phyloP scores from a whole-genome alignment of 2,113 vertebrate genomes.

The Natator depressus region DNA sequence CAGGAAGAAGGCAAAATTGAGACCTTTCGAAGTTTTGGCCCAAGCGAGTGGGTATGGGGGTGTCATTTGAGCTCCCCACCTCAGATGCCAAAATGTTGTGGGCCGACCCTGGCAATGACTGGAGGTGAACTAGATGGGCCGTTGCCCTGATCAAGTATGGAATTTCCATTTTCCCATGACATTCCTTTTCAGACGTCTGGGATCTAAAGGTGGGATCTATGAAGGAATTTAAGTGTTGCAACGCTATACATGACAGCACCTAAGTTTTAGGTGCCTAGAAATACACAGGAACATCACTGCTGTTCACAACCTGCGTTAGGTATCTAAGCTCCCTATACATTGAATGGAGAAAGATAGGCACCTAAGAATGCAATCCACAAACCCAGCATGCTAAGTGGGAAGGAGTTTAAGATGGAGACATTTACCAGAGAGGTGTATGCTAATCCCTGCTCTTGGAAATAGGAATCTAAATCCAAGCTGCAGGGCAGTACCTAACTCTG shows the following conservation, averaged over 20 bases:
- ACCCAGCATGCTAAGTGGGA: not conserved
- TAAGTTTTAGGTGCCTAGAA: not conserved
- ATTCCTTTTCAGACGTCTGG: not conserved
- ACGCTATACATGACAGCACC: not conserved
- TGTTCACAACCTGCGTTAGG: not conserved
- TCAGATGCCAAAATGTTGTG: too few relatives aligned
- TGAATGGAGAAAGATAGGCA: not conserved
- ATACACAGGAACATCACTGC: not conserved
- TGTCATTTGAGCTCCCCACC: too few relatives aligned
- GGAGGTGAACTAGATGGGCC: not conserved
- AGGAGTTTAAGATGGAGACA: not conserved
- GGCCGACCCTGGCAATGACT: not conserved
- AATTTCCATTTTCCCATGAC: not conserved
- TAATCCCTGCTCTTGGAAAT: not conserved
- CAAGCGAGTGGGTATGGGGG: too few relatives aligned
- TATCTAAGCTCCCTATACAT: not conserved
- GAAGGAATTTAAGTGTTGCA: not conserved
- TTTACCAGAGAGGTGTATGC: not conserved
- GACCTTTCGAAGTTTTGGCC: too few relatives aligned
- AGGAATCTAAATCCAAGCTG: not conserved
- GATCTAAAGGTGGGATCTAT: not conserved
- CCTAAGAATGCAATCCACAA: not conserved
- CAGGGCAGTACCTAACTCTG: not conserved
- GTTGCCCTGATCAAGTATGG: not conserved
- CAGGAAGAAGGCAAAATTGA: too few relatives aligned